Evolutionary conservation across 2,797 vertebrate genomes (phyloP), one percentile per base, ranked within the genome.

Genomic region (Parauchenoglanis ngamensis): DNA sequence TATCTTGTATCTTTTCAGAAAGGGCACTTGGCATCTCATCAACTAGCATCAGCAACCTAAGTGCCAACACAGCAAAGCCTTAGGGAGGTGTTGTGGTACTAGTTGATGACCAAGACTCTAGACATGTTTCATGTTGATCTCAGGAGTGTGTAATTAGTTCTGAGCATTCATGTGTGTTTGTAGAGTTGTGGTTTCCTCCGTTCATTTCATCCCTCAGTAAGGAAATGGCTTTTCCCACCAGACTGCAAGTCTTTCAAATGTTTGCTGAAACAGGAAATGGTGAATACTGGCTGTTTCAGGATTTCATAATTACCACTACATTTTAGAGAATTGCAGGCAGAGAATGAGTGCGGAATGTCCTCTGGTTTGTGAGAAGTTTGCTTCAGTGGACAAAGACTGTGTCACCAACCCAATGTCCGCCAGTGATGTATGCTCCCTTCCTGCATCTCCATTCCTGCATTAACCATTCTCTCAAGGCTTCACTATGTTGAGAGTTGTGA

Each of bases 261-360:
- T 89, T 90, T 87, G 65, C 73, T 54, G 72, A 78, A 40, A 80
- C 84, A 90, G 88, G 92, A 91, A 91, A 90, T 86, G 57, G 89
- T 90, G 87, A 85, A 91, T 84, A 85, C 88, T 91, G 87, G 81
- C 87, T 90, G 89, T 92, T 91, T 90, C 89, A 91, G 89, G 84
- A 87, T 89, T 87, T 90, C 31, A 83, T 85, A 89, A 90, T 87
- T 89, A 80, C 65, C 40, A 86, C 61, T 65, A 57, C 85, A 86
- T 89, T 89, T 85, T 80, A 78, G 77, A 84, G 77, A 89, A 82
- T 87, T 84, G 83, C 72, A 75, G 75, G 49, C 0, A 59, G 72
- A 67, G 85, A 75, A 85, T 68, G 68, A 57, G 88, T 40, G 61
- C 28, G 28, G 59, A 46, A 65, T 67, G n/a, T 81, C 46, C 28